Base-by-base conservation (phyloP, 1,140 invertebrate genomes). In the Whitmania pigra region DNA sequence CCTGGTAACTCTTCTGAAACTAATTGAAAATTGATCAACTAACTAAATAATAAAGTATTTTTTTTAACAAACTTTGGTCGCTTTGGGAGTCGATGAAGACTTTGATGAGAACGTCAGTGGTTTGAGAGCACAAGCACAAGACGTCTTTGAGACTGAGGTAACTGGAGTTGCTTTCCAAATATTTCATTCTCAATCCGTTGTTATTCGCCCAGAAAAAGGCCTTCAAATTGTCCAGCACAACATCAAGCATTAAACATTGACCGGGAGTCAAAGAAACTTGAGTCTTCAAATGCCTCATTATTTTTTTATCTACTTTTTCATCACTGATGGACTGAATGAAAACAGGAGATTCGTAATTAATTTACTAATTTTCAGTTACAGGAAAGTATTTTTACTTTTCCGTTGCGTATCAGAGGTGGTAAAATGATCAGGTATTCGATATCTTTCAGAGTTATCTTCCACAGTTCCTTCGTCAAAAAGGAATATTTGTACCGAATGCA, bases 361-460 rank as follows among this genome's bases (percentile, higher is more conserved):
- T 49, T 49, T 49, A 49, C 15, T 1, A 15, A 7, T 49, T 3
- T 49, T 36, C 2, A 36, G 31, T 2, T 6, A 36, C 31, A 6
- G 31, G 31, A 36, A 49, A 49, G 3, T 49, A 17, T 49, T 49
- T 49, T 49, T 80, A 84, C 84, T 81, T 80, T 83, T 80, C 82
- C 81, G 15, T 80, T 83, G 74, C 85, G 95, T 76, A 92, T 94
- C 87, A 98, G 93, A 54, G 97, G 96, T 75, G 97, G 97, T 73
- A 99, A 84, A 0, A 99, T 95, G 75, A 99, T 95, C 53, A 92
- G 93, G 82, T 98, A 98, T 82, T 99, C 97, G 78, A 99, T 87
- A 76, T 93, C 95, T 78, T 92, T 89, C 89, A 99, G 98, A 3
- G 98, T 95, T 76, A 98, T 97, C 83, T 95, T 97, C 97, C 97